These are phyloP conservation scores for Rhinolophus ferrumequinum DNA, from an alignment of 2,113 vertebrate genomes.

Conservation along the genomic window DNA sequence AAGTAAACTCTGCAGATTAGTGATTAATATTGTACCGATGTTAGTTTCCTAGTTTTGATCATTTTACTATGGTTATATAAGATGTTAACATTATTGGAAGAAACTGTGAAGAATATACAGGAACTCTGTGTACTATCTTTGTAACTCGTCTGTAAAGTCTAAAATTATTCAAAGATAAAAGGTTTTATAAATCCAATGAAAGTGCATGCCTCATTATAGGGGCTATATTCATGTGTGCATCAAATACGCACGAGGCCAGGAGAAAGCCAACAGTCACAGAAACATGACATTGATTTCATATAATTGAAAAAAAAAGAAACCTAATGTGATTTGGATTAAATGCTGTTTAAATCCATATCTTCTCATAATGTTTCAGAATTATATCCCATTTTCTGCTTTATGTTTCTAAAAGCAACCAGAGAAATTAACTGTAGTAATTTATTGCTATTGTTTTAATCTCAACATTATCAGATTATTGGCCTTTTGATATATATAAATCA, in stretches of 20 bases:
- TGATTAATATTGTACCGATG: background rate
- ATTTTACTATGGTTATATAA: background rate
- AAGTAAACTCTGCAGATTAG: background rate
- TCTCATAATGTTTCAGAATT: background rate
- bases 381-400: background rate
- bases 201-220: background rate
- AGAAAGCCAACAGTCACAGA: background rate
- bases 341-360: background rate
- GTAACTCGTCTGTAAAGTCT: background rate
- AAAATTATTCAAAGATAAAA: background rate
- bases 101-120: background rate
- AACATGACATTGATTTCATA: background rate
- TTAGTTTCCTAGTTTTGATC: background rate
- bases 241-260: background rate
- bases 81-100: background rate
- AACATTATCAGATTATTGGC: background rate
- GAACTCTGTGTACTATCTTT: background rate
- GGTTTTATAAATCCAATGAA: background rate
- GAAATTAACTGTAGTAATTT: background rate
- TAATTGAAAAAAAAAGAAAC: background rate
- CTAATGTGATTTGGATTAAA: background rate
- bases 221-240: background rate
- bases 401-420: background rate
- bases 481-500: background rate
- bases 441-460: background rate